Percentiles rank a stretch among this genome's conserved stretches.
These are phyloP conservation scores for Maconellicoccus hirsutus DNA, from an alignment of 1,140 invertebrate genomes.

Conservation along the genomic window DNA sequence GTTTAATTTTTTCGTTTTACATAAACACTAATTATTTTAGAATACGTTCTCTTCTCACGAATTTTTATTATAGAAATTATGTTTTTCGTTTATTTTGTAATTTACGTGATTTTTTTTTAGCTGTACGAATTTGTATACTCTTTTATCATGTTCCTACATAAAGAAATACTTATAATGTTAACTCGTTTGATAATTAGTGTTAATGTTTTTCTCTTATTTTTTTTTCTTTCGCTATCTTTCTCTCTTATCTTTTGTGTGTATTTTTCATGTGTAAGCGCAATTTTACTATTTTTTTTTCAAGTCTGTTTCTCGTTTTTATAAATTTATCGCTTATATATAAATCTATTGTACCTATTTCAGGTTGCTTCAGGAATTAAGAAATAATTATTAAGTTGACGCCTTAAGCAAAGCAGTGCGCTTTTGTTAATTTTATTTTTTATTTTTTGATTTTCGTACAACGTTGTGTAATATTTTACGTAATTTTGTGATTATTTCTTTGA, in stretches of 20 bases:
- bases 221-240: neutral
- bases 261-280: neutral
- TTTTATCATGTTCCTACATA: slow-evolving; percentile 16
- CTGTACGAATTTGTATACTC: slow-evolving; percentile 3
- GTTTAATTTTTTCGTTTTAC: no score
- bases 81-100: neutral
- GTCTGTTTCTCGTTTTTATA: no score
- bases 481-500: no score
- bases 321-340: no score
- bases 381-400: neutral
- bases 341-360: neutral
- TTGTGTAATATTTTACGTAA: neutral
- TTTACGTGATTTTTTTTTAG: neutral
- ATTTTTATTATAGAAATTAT: neutral
- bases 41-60: neutral
- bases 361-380: neutral
- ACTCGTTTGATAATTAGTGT: neutral
- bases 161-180: slow-evolving; percentile 14
- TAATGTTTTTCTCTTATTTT: neutral
- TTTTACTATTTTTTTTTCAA: no score
- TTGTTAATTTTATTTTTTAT: neutral
- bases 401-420: neutral
- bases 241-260: neutral
- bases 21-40: no score
- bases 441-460: neutral